Conservation (phyloP, 2,113 vertebrate species). For the Lasiurus cinereus region DNA sequence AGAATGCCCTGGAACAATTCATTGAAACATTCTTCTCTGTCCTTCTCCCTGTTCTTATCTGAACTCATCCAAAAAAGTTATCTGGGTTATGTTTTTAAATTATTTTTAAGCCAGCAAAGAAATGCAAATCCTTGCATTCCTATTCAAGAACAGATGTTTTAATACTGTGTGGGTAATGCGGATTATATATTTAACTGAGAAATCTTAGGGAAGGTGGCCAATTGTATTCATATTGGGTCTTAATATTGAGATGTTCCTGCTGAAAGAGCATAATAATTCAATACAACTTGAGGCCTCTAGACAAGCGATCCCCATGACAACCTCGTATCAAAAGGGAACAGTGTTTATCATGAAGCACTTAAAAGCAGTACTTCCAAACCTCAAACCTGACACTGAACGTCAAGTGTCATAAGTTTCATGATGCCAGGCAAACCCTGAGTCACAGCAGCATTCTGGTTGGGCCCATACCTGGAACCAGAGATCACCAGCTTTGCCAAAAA, state of each 20-base stretch:
- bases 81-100: constrained; percentile 66
- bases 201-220: constrained; percentile 49
- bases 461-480: constrained; percentile 7
- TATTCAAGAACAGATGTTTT: constrained; percentile 66
- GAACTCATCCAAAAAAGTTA: constrained; percentile 66
- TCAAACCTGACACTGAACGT: neutral
- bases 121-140: constrained; percentile 57
- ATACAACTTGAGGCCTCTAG: neutral
- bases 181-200: constrained; percentile 61
- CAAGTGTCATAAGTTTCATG: neutral
- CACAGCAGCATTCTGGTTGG: neutral
- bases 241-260: neutral
- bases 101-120: constrained; percentile 56
- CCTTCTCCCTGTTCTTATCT: constrained; percentile 56
- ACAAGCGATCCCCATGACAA: neutral
- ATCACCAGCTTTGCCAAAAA: neutral
- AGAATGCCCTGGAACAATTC: constrained; percentile 78
- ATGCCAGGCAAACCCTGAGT: neutral
- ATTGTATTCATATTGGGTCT: neutral
- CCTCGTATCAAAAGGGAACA: neutral
- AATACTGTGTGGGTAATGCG: constrained; percentile 21
- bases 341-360: neutral
- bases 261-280: neutral
- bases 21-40: constrained; percentile 63
- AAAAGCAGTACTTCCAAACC: neutral